Conservation (phyloP, 2,113 vertebrate species). For the Strix aluco region DNA sequence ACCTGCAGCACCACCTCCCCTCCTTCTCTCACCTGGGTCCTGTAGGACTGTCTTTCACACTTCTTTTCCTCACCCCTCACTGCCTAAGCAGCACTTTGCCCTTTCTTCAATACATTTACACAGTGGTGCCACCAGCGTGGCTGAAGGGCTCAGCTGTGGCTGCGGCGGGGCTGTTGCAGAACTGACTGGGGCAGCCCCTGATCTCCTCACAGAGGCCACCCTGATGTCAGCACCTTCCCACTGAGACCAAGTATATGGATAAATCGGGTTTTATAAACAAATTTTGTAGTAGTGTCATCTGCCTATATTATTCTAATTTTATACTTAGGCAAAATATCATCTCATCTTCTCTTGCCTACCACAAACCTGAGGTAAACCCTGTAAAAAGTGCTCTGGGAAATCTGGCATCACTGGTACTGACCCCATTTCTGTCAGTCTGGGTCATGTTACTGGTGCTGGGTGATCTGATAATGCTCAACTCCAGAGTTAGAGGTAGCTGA, state of each 20-base stretch:
- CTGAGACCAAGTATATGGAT: rapidly evolving
- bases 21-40: background rate
- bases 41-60: background rate
- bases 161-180: background rate
- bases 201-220: background rate
- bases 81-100: background rate
- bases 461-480: background rate
- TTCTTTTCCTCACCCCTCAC: background rate
- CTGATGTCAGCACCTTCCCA: background rate
- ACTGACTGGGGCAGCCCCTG: background rate
- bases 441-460: background rate
- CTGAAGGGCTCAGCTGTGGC: background rate
- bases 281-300: background rate
- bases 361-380: background rate
- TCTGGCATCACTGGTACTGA: background rate
- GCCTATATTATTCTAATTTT: background rate
- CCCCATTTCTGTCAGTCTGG: background rate
- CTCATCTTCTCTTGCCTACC: background rate
- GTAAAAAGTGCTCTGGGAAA: background rate
- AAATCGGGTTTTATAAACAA: background rate
- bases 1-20: background rate
- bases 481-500: background rate
- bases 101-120: background rate
- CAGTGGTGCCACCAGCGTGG: background rate
- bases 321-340: background rate